Percentiles rank a stretch among this genome's conserved stretches.
phyloP scores from a whole-genome alignment of 2,888 invertebrate species.

The Tillus elongatus region DNA sequence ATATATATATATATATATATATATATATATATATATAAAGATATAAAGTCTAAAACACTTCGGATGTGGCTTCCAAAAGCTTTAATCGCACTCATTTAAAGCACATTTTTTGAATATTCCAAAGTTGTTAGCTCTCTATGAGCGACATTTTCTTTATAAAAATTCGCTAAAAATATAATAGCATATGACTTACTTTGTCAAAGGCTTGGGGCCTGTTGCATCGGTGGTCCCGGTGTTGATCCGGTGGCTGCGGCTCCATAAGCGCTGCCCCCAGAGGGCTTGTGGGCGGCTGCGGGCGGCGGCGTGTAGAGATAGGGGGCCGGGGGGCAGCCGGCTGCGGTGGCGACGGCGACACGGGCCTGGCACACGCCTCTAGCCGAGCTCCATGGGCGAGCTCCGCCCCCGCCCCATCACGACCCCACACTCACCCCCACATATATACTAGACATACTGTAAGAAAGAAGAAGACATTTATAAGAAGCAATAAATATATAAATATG shows the following conservation, averaged over 20 bases:
- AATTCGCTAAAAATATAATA: no score
- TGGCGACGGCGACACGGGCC: no score
- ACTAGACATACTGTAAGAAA: background rate
- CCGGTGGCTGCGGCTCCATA: slow-evolving; percentile 47
- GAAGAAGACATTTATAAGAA: background rate
- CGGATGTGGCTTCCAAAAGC: no score
- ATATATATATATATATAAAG: no score
- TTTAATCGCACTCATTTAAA: no score
- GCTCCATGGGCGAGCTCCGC: slow-evolving; percentile 68
- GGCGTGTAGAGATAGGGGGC: slow-evolving; percentile 51
- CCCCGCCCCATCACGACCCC: slow-evolving; percentile 75
- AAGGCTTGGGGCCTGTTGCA: slow-evolving; percentile 59
- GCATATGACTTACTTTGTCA: slow-evolving; percentile 38
- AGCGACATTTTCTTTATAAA: no score
- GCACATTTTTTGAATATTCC: no score
- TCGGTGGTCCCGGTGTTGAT: slow-evolving; percentile 65
- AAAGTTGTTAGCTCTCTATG: no score
- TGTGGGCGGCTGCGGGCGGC: slow-evolving; percentile 28
- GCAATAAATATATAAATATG: background rate
- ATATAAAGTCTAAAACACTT: no score
- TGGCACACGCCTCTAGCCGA: slow-evolving; percentile 75
- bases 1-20: no score
- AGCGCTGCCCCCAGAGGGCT: slow-evolving; percentile 29
- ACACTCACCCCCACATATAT: slow-evolving; percentile 64
- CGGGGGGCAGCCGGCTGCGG: slow-evolving; percentile 55